Conservation (phyloP, 2,113 vertebrate species). For the Crotalus viridis region DNA sequence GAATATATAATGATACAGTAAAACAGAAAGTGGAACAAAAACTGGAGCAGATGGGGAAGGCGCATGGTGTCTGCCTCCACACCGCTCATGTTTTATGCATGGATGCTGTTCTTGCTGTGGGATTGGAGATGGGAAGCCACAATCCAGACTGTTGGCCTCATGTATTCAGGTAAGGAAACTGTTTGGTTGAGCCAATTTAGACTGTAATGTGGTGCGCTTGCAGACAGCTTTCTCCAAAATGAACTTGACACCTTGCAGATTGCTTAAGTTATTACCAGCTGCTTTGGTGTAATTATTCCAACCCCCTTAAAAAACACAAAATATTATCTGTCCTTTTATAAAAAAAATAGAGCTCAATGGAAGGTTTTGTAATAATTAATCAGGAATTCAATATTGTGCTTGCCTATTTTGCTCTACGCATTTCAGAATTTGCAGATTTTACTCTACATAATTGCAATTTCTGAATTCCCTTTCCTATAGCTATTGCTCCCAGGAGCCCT, state of each 20-base stretch:
- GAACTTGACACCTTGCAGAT: not conserved
- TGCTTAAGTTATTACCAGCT: not conserved
- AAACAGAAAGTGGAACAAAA: conserved; percentile 88
- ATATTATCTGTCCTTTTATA: not conserved
- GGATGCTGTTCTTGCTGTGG: conserved; percentile 89
- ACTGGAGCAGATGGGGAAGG: conserved; percentile 85
- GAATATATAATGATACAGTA: conserved; percentile 65
- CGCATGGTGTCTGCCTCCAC: conserved; percentile 82
- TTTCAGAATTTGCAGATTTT: not conserved
- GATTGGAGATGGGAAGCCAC: conserved; percentile 91
- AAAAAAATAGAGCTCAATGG: not conserved
- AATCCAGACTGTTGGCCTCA: conserved; percentile 90
- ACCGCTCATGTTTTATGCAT: conserved; percentile 88
- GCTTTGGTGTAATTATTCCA: not conserved
- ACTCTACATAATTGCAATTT: not conserved
- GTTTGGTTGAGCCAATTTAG: not conserved
- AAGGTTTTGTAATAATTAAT: not conserved
- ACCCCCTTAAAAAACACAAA: not conserved
- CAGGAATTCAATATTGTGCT: not conserved
- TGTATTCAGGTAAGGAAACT: conserved; percentile 78
- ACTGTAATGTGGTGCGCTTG: not conserved
- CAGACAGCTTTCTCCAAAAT: not conserved
- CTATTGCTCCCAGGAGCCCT: not conserved
- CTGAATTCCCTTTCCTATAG: not conserved
- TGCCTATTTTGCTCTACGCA: not conserved